Conservation (phyloP, 2,888 invertebrate species). For the Argyresthia goedartella region DNA sequence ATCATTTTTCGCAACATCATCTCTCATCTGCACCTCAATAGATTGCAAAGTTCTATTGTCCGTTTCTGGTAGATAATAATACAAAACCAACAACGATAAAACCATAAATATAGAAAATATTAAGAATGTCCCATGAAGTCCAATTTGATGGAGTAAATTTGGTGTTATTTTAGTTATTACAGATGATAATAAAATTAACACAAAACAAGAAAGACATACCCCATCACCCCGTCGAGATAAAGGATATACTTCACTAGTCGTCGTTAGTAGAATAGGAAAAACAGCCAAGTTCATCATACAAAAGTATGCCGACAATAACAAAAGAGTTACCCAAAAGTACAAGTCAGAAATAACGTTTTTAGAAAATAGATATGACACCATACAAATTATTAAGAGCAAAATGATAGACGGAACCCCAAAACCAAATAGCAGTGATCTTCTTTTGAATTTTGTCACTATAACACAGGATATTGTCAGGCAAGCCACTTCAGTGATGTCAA, state of each 20-base stretch:
- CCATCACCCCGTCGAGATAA: neutral
- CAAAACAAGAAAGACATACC: neutral
- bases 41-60: neutral
- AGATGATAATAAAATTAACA: neutral
- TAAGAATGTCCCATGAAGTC: neutral
- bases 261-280: neutral
- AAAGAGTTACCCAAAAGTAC: neutral
- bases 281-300: neutral
- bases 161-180: neutral
- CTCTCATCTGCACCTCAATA: slow-evolving; percentile 9
- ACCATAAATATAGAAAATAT: neutral
- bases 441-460: neutral
- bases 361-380: neutral
- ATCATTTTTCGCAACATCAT: neutral
- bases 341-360: neutral
- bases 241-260: neutral
- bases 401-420: neutral
- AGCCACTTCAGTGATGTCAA: neutral
- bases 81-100: neutral
- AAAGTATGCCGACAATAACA: neutral
- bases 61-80: neutral
- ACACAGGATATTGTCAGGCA: neutral
- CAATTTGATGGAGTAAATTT: neutral
- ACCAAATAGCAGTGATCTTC: neutral
- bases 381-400: neutral